Evolutionary conservation across 64 coral and sea anemone genomes (phyloP).

Genomic region (Stichodactyla helianthus): DNA sequence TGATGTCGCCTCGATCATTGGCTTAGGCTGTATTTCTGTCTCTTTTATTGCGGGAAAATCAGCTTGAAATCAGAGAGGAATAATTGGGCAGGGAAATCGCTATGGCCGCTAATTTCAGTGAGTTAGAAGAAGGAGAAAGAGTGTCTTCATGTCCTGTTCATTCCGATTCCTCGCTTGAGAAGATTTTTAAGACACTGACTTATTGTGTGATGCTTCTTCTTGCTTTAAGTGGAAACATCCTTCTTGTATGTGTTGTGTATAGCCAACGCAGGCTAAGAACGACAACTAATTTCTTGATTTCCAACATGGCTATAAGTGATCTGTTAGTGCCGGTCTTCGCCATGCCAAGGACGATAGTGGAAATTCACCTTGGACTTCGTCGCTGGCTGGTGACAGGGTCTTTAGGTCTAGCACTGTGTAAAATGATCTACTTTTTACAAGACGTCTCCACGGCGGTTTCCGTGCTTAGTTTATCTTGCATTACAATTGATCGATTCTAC

Average conservation of each 20-base stretch:
- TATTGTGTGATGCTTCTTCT: constrained; percentile 27
- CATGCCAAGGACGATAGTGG: constrained; percentile 18
- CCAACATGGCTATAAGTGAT: constrained; percentile 37
- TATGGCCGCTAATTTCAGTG: neutral
- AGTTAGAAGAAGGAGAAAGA: neutral
- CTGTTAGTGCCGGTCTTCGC: constrained; percentile 18
- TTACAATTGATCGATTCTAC: constrained; percentile 25
- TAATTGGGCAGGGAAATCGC: neutral
- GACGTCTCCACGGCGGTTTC: constrained; percentile 42
- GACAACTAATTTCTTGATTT: constrained; percentile 36
- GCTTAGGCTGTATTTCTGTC: neutral
- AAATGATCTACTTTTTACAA: constrained; percentile 30
- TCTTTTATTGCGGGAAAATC: neutral
- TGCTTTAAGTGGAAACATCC: constrained; percentile 24
- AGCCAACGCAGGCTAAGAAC: constrained; percentile 26
- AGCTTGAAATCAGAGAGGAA: neutral
- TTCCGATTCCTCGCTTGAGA: neutral
- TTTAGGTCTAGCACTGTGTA: constrained; percentile 16
- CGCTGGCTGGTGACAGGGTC: constrained; percentile 15
- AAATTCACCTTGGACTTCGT: neutral
- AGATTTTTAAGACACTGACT: constrained; percentile 30
- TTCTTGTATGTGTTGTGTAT: constrained; percentile 21
- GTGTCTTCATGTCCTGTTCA: neutral
- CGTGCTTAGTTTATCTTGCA: constrained; percentile 17
- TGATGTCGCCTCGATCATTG: neutral